phyloP scores from a whole-genome alignment of 2,113 vertebrate species.

The Petroica traversi region DNA sequence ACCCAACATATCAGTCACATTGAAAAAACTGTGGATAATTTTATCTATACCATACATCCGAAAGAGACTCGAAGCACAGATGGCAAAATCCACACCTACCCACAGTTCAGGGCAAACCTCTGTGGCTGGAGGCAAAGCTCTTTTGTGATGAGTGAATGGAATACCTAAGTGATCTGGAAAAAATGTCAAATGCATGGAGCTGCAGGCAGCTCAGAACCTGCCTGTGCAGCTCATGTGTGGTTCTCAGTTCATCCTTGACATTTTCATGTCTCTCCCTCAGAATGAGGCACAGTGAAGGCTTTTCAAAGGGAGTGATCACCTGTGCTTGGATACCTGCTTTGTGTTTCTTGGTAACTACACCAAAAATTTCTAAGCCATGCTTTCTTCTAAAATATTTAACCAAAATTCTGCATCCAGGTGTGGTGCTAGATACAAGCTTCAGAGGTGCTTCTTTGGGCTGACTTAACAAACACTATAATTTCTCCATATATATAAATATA shows the following conservation, averaged over 20 bases:
- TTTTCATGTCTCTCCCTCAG: background rate
- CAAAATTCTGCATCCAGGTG: background rate
- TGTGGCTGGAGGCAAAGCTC: constrained; percentile 36
- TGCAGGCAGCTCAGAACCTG: background rate
- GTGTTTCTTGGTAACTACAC: background rate
- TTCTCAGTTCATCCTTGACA: background rate
- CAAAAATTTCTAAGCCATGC: background rate
- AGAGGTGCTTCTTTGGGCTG: background rate
- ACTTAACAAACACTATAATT: background rate
- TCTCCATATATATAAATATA: no score
- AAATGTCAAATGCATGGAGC: background rate
- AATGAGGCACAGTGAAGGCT: background rate
- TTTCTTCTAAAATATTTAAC: background rate
- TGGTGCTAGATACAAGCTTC: background rate
- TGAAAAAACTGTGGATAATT: constrained; percentile 13
- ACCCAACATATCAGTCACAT: constrained; percentile 39
- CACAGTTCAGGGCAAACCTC: constrained; percentile 56
- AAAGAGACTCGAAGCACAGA: constrained; percentile 47
- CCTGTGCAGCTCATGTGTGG: background rate
- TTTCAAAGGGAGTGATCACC: background rate
- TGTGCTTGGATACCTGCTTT: background rate
- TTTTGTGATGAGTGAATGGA: constrained; percentile 15
- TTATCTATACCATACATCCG: background rate
- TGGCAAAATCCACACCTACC: constrained; percentile 45
- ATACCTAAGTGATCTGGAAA: constrained; percentile 2